A percentile compares a stretch with the other conserved stretches of the same genome.
phyloP scores from a whole-genome alignment of 1,140 invertebrate genomes.

The Drosophila funebris region DNA sequence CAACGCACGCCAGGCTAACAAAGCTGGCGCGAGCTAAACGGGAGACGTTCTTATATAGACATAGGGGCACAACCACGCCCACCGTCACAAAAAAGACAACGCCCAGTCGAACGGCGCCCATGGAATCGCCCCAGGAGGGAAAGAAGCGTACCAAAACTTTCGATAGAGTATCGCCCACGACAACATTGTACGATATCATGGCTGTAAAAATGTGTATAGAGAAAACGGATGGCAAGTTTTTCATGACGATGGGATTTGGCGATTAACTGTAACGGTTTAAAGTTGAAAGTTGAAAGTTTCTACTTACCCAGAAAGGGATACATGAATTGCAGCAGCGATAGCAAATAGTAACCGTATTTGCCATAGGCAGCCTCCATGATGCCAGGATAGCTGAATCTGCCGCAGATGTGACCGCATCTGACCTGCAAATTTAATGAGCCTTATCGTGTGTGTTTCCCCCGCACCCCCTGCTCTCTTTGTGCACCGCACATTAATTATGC shows the following conservation, averaged over 20 bases:
- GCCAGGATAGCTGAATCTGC: conserved; percentile 93
- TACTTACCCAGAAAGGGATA: conserved; percentile 94
- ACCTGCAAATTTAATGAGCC: conserved; percentile 64
- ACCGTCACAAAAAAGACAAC: conserved; percentile 91
- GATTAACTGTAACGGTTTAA: too few species aligned
- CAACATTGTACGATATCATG: conserved; percentile 96
- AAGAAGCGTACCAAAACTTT: conserved; percentile 90
- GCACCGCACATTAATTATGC: conserved; percentile 26
- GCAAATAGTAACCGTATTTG: conserved; percentile 90
- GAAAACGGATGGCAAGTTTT: neutral
- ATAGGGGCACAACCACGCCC: conserved; percentile 90
- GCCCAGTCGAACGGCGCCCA: conserved; percentile 88
- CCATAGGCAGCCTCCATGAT: conserved; percentile 94
- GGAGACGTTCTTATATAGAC: conserved; percentile 92
- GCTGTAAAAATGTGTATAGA: conserved; percentile 85
- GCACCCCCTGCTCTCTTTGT: neutral
- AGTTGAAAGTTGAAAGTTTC: neutral
- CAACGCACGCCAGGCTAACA: conserved; percentile 90
- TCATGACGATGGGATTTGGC: conserved; percentile 11
- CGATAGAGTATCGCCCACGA: conserved; percentile 94
- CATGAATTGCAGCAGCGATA: conserved; percentile 92
- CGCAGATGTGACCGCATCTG: conserved; percentile 90
- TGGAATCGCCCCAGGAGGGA: conserved; percentile 84
- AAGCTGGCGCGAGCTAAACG: conserved; percentile 92
- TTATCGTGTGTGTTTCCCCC: conserved; percentile 3